Base-by-base conservation (phyloP, 92 coral and sea anemone genomes). In the Virgularia gustaviana region DNA sequence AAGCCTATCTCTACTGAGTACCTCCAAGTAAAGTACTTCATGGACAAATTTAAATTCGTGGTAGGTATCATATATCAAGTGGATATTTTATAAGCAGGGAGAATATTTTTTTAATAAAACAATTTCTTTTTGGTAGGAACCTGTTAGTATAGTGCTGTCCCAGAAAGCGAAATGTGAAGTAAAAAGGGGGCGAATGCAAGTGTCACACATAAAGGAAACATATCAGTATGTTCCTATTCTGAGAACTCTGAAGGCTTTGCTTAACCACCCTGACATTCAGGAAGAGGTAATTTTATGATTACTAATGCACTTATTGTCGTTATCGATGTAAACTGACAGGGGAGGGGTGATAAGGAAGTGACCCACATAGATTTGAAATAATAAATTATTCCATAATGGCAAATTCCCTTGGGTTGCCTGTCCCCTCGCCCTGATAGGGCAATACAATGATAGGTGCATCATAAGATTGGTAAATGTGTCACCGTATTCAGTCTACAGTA, bases 31-130 rank as follows among this genome's bases (percentile, higher is more conserved):
- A 79, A 79, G 72, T 86, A 82, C 78, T 86, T 83, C 37, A 51
- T 55, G 25, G 73, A 83, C 11, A 72, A 83, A 53, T 78, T 86
- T 44, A 58, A 83, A 36, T 86, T 82, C 31, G 87, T 86, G 86
- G 87, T 86, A 68, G 70, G 90, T 53, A 57, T 57, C 35, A 10
- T 10, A 36, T 20, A 8, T 39, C 8, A 15, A 7, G 15, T 39
- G 15, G 8, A 39, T 15, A 39, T 7, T 7, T 39, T 39, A 39
- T 39, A 39, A 39, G 8, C 45, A 15, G 15, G 45, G 9, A 15
- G 8, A n/a, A n/a, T n/a, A n/a, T n/a, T n/a, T n/a, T n/a, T n/a
- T n/a, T n/a, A n/a, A n/a, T n/a, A n/a, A n/a, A n/a, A n/a, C n/a
- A n/a, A n/a, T n/a, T 35, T 52, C 41, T 12, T 39, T 18, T 24